phyloP scores from a whole-genome alignment of 1,140 invertebrate genomes.

The Samia ricini region DNA sequence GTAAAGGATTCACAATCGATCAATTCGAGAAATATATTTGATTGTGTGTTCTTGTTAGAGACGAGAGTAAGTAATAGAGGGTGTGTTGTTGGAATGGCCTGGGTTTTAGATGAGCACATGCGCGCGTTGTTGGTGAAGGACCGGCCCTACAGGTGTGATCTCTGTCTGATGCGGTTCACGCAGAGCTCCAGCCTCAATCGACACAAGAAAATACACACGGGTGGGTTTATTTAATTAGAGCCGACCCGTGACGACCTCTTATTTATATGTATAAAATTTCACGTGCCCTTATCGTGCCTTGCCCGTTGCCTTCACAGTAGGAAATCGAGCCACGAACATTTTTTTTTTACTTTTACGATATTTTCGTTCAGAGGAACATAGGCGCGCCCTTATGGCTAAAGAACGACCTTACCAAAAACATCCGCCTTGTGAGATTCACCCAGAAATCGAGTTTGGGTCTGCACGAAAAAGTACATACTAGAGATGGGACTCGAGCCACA shows the following conservation, averaged over 20 bases:
- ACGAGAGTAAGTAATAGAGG: conserved; percentile 17
- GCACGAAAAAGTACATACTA: conserved; percentile 65
- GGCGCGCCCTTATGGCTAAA: conserved; percentile 70
- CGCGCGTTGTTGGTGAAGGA: conserved; percentile 79
- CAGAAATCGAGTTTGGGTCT: conserved; percentile 68
- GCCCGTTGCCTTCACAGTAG: conserved; percentile 10
- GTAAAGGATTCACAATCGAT: conserved; percentile 53
- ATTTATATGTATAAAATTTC: conserved; percentile 14
- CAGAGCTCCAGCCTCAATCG: conserved; percentile 89
- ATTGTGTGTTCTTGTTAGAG: conserved; percentile 46
- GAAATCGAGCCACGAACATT: conserved; percentile 18
- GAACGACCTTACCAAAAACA: conserved; percentile 76
- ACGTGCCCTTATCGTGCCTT: conserved; percentile 5
- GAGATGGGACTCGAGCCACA: no score
- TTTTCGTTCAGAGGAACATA: conserved; percentile 64
- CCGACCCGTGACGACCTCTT: conserved; percentile 29
- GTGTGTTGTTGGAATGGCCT: conserved; percentile 51
- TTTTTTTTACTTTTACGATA: conserved; percentile 38
- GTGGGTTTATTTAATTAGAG: conserved; percentile 67
- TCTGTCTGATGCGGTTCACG: conserved; percentile 86
- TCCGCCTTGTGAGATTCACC: conserved; percentile 77
- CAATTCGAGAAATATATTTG: conserved; percentile 20
- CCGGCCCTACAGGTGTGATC: conserved; percentile 86
- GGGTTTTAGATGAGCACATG: conserved; percentile 78
- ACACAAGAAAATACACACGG: conserved; percentile 90